Conservation (phyloP, 2,797 vertebrate genomes). For the Decapterus maruadsi region DNA sequence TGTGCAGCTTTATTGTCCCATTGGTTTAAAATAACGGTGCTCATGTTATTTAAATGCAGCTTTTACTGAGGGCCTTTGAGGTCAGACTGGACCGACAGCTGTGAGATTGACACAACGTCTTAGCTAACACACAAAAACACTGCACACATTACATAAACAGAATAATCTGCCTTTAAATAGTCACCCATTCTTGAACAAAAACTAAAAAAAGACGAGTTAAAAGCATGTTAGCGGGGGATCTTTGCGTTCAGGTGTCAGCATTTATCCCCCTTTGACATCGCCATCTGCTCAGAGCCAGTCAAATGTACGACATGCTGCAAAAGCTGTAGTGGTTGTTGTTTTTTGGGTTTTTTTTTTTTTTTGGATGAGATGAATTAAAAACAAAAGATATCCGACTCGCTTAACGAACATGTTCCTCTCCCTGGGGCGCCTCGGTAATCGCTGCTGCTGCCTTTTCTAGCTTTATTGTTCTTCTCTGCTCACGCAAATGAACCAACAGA, state of each 20-base stretch:
- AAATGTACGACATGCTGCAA: not conserved
- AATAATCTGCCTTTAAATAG: not conserved
- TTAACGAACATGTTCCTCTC: conserved; percentile 24
- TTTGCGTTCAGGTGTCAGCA: conserved; percentile 1
- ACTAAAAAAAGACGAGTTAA: not conserved
- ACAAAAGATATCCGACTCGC: conserved; percentile 21
- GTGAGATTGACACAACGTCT: not conserved
- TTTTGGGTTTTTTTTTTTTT: too few species aligned
- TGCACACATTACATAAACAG: not conserved
- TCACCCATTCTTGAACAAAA: not conserved
- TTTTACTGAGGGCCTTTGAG: not conserved
- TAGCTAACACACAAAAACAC: not conserved
- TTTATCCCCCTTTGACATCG: not conserved
- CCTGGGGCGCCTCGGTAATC: conserved; percentile 3
- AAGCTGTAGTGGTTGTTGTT: not conserved
- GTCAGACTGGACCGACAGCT: not conserved
- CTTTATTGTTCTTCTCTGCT: conserved; percentile 11
- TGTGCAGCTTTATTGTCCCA: not conserved
- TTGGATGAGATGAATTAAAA: conserved; percentile 7
- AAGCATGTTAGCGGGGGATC: conserved; percentile 2
- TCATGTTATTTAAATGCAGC: not conserved
- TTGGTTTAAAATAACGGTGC: not conserved
- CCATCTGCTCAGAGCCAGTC: not conserved
- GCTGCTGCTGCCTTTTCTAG: conserved; percentile 3
- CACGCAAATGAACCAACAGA: conserved; percentile 21